phyloP scores from a whole-genome alignment of 1,140 invertebrate genomes.

The Meloidogyne hapla region DNA sequence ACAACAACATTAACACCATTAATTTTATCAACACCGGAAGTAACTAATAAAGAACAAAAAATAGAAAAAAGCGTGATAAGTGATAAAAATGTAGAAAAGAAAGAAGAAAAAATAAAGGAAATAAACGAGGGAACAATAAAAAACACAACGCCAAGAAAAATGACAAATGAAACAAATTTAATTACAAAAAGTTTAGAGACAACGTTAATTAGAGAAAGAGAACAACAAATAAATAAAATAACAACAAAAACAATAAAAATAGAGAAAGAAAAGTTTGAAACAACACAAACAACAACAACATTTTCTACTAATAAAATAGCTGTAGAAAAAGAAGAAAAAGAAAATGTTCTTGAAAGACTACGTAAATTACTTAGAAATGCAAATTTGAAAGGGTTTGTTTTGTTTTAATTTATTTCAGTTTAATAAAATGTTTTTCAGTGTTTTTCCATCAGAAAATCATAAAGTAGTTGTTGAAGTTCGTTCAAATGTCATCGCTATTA shows the following conservation, averaged over 20 bases:
- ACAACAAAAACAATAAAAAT: background rate
- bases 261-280: background rate
- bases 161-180: constrained; percentile 11
- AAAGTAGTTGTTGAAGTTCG: background rate
- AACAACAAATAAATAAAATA: constrained; percentile 10
- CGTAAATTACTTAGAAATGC: background rate
- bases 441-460: background rate
- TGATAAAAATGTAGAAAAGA: background rate
- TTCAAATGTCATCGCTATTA: background rate
- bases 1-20: background rate
- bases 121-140: background rate
- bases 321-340: background rate
- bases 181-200: background rate
- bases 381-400: background rate
- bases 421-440: background rate
- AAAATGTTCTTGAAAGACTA: background rate
- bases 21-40: background rate
- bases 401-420: background rate
- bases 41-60: background rate
- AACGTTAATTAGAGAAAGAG: background rate
- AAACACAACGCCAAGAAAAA: constrained; percentile 12
- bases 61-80: no score
- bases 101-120: background rate
- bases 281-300: no score
- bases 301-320: background rate